Conservation (phyloP, 2,113 vertebrate genomes). For the Forbesichthys papilliferus region DNA sequence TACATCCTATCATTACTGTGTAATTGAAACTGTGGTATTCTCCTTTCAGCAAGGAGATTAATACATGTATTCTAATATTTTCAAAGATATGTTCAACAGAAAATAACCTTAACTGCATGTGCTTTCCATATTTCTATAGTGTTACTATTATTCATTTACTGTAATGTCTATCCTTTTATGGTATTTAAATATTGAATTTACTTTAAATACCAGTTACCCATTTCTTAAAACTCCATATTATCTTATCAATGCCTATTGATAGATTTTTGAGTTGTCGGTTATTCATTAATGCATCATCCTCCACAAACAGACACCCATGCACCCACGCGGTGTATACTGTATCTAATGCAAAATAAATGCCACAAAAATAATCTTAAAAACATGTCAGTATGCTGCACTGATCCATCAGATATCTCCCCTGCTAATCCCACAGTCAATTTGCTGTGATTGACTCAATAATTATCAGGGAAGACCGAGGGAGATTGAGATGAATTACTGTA, state of each 20-base stretch:
- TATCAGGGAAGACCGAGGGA: constrained; percentile 54
- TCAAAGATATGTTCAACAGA: no score
- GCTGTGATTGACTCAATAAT: constrained; percentile 68
- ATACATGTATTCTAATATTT: no score
- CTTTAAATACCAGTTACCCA: neutral
- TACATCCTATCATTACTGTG: no score
- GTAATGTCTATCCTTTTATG: neutral
- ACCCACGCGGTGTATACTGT: no score
- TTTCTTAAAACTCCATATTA: no score
- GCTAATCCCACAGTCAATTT: constrained; percentile 58
- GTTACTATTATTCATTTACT: no score
- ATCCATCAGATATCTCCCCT: constrained; percentile 39
- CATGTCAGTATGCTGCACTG: constrained; percentile 48
- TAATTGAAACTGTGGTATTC: no score
- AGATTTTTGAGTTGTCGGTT: neutral
- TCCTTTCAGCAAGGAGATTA: no score
- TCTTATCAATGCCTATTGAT: constrained; percentile 7
- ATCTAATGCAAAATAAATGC: constrained; percentile 67
- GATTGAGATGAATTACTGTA: constrained; percentile 68
- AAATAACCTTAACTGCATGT: no score
- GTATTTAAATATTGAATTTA: constrained; percentile 9
- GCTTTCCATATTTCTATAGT: no score
- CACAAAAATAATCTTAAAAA: constrained; percentile 63
- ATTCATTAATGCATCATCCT: neutral
- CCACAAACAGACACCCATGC: neutral